phyloP scores from a whole-genome alignment of 2,113 vertebrate genomes.

The Platysternon megacephalum region DNA sequence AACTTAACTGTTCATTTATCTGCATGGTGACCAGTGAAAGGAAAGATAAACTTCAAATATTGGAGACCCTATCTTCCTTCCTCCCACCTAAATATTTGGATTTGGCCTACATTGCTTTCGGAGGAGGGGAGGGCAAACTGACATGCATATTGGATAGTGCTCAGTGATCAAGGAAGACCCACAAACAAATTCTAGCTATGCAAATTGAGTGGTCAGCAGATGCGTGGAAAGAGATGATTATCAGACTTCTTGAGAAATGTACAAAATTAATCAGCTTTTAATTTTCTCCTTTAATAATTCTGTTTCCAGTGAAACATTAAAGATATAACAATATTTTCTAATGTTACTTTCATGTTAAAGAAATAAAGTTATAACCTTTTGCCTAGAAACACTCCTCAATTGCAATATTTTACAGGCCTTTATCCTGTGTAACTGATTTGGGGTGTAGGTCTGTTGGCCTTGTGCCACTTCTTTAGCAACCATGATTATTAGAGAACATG shows the following conservation, averaged over 20 bases:
- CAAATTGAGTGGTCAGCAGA: accelerated
- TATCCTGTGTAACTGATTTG: not conserved
- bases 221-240: not conserved
- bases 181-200: not conserved
- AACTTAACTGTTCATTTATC: not conserved
- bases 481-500: not conserved
- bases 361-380: not conserved
- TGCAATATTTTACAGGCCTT: not conserved
- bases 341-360: not conserved
- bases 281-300: not conserved
- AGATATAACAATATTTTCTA: not conserved
- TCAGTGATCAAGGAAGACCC: not conserved
- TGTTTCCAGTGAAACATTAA: not conserved
- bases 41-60: not conserved
- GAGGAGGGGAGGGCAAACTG: not conserved
- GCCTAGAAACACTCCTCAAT: not conserved
- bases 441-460: not conserved
- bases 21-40: not conserved
- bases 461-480: not conserved
- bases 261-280: not conserved
- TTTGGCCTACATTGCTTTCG: not conserved
- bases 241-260: not conserved
- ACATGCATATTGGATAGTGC: not conserved
- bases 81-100: not conserved
- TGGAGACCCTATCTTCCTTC: not conserved